Conservation (phyloP, 2,888 invertebrate species). For the Mythimna vitellina region DNA sequence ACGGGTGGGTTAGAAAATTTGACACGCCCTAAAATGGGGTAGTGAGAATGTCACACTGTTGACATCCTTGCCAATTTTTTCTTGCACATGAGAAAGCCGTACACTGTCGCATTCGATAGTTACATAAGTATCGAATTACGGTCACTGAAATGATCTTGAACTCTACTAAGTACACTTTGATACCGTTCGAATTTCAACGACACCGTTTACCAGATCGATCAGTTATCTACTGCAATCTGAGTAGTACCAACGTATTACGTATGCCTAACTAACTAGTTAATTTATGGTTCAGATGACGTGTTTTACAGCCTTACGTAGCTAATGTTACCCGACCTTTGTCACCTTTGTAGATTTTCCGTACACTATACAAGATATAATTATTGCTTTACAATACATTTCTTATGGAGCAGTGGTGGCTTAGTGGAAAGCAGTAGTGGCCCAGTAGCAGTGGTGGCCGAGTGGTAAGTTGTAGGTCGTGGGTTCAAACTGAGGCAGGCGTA, state of each 20-base stretch:
- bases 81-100: too few relatives aligned
- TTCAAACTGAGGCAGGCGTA: too few relatives aligned
- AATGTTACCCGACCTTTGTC: slow-evolving; percentile 14
- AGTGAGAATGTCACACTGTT: too few relatives aligned
- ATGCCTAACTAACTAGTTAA: neutral
- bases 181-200: neutral
- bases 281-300: slow-evolving; percentile 23
- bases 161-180: neutral
- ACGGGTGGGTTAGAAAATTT: too few relatives aligned
- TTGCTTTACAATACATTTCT: neutral
- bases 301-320: neutral
- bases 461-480: too few relatives aligned
- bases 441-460: too few relatives aligned
- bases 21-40: too few relatives aligned
- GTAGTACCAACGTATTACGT: neutral
- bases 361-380: neutral
- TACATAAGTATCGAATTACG: neutral
- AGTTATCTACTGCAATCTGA: neutral
- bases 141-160: neutral
- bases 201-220: neutral
- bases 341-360: slow-evolving; percentile 24
- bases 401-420: neutral
- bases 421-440: too few relatives aligned
- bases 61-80: too few relatives aligned
- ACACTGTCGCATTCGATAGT: too few relatives aligned